A percentile compares a stretch with the other conserved stretches of the same genome.
Evolutionary conservation across 2,113 vertebrate genomes (phyloP).

Genomic region (Gadus macrocephalus): DNA sequence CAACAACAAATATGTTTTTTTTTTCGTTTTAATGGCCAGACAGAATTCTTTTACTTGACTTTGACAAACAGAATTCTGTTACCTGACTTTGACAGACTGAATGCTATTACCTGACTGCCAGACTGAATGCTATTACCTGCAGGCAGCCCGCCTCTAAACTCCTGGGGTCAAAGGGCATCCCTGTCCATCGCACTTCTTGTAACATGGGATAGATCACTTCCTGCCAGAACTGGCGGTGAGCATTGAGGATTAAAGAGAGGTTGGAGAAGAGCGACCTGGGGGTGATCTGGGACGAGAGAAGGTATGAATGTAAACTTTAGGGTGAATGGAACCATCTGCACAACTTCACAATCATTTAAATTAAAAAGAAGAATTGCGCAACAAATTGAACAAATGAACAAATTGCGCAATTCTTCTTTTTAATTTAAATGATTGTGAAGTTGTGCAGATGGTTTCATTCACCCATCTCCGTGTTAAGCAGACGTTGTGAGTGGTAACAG

Average conservation of each 20-base stretch:
- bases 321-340: constrained; percentile 41
- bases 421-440: constrained; percentile 32
- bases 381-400: too few relatives aligned
- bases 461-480: constrained; percentile 17
- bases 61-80: not conserved
- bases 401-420: constrained; percentile 25
- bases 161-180: constrained; percentile 74
- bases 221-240: constrained; percentile 76
- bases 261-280: constrained; percentile 73
- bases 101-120: not conserved
- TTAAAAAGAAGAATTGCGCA: constrained; percentile 43
- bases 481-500: constrained; percentile 37
- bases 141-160: constrained; percentile 72
- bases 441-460: constrained; percentile 40
- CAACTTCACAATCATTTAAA: constrained; percentile 4
- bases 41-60: constrained; percentile 56
- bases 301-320: constrained; percentile 9
- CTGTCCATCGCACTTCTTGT: constrained; percentile 58
- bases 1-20: not conserved
- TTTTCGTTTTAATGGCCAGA: not conserved
- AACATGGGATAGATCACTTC: constrained; percentile 77
- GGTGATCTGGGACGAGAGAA: constrained; percentile 58
- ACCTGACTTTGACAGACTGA: not conserved
- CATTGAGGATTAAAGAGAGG: constrained; percentile 68
- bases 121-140: constrained; percentile 61